phyloP scores from a whole-genome alignment of 1,140 invertebrate species.

The Leptopilina boulardi region DNA sequence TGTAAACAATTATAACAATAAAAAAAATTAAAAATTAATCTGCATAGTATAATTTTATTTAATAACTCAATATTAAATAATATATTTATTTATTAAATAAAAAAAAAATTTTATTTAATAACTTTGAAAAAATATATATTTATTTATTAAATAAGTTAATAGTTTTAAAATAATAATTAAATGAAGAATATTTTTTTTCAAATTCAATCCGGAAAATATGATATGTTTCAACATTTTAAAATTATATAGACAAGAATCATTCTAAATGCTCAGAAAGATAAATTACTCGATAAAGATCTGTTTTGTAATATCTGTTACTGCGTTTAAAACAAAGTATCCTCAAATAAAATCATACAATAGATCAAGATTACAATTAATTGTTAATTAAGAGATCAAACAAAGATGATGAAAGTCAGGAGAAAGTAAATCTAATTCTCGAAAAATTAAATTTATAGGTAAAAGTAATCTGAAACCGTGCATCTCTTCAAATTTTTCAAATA shows the following conservation, averaged over 20 bases:
- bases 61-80: no score
- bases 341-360: neutral
- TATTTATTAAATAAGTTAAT: no score
- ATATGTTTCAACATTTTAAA: neutral
- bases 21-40: no score
- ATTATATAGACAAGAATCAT: neutral
- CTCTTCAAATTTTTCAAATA: no score
- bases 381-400: conserved; percentile 14
- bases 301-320: conserved; percentile 10
- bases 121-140: no score
- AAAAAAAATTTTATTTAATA: no score
- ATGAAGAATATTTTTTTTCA: neutral
- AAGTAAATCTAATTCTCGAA: neutral
- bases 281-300: conserved; percentile 3
- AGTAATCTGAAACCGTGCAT: no score
- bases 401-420: conserved; percentile 4
- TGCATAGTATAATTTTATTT: no score
- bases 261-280: neutral
- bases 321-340: conserved; percentile 4
- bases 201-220: neutral
- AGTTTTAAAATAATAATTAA: no score
- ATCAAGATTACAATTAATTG: conserved; percentile 15
- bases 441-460: no score
- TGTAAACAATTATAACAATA: no score
- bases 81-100: no score